Evolutionary conservation across 2,113 vertebrate species (phyloP).

Genomic region (Tetrax tetrax): DNA sequence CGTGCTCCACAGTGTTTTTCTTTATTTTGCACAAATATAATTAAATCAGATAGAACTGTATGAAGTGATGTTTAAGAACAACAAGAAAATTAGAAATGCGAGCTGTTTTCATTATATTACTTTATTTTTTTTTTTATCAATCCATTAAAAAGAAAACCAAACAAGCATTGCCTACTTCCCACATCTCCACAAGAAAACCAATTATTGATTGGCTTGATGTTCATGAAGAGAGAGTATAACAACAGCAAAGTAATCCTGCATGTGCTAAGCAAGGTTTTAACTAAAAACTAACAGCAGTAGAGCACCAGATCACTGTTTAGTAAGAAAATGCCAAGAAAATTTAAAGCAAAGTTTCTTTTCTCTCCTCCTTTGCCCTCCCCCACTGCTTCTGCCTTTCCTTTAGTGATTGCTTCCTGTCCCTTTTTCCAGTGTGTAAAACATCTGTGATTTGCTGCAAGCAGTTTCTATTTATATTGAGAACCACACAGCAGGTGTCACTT

Average conservation of each 20-base stretch:
- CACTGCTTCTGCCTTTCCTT: slow-evolving; percentile 43
- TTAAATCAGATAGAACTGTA: neutral
- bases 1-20: neutral
- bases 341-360: neutral
- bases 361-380: neutral
- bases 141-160: neutral
- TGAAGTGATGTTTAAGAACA: neutral
- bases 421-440: slow-evolving; percentile 66
- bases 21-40: neutral
- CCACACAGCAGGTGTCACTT: slow-evolving; percentile 72
- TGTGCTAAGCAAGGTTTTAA: neutral
- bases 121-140: neutral
- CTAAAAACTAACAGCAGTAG: neutral
- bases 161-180: neutral
- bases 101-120: neutral
- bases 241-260: neutral
- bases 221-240: neutral
- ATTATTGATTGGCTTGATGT: neutral
- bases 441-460: slow-evolving; percentile 67
- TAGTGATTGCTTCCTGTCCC: slow-evolving; percentile 63
- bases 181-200: neutral
- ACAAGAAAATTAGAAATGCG: neutral
- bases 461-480: slow-evolving; percentile 53
- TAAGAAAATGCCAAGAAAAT: neutral
- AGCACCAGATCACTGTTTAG: neutral